A percentile compares a stretch with the other conserved stretches of the same genome.
These are phyloP conservation scores for Hippoglossus hippoglossus DNA, from an alignment of 2,797 vertebrate species.

Conservation along the genomic window DNA sequence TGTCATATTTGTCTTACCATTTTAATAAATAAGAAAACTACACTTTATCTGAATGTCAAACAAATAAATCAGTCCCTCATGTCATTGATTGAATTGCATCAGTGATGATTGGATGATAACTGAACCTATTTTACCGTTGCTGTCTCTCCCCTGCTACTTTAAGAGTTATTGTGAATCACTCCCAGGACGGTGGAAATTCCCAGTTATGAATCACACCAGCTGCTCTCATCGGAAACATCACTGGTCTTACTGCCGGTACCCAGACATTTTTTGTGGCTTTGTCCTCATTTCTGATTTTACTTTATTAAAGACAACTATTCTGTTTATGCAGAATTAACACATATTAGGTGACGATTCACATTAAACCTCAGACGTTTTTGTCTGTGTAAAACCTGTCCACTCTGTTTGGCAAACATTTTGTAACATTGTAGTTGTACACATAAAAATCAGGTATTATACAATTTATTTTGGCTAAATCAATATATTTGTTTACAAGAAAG, in stretches of 20 bases:
- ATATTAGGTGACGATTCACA: too few relatives aligned
- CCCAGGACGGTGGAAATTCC: constrained; percentile 39
- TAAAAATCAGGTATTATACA: too few relatives aligned
- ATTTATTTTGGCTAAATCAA: not conserved
- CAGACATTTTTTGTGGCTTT: not conserved
- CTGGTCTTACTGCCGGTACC: not conserved
- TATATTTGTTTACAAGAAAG: not conserved
- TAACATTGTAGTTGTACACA: too few relatives aligned
- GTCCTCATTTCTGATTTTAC: not conserved
- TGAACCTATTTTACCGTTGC: not conserved
- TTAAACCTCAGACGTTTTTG: not conserved
- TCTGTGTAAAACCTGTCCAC: not conserved
- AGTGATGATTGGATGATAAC: constrained; percentile 11
- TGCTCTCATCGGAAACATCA: not conserved
- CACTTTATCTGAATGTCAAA: not conserved
- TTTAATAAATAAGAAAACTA: not conserved
- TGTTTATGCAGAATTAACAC: too few relatives aligned
- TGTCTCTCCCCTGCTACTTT: constrained; percentile 6
- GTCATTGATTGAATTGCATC: not conserved
- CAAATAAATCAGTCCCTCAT: not conserved
- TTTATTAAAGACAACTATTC: too few relatives aligned
- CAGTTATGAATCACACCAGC: constrained; percentile 38
- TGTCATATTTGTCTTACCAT: constrained; percentile 2
- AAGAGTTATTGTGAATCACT: constrained; percentile 31
- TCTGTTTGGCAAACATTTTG: not conserved